Percentiles rank a stretch among this genome's conserved stretches.
These are phyloP conservation scores for Phortica variegata DNA, from an alignment of 1,140 invertebrate species.

Conservation along the genomic window DNA sequence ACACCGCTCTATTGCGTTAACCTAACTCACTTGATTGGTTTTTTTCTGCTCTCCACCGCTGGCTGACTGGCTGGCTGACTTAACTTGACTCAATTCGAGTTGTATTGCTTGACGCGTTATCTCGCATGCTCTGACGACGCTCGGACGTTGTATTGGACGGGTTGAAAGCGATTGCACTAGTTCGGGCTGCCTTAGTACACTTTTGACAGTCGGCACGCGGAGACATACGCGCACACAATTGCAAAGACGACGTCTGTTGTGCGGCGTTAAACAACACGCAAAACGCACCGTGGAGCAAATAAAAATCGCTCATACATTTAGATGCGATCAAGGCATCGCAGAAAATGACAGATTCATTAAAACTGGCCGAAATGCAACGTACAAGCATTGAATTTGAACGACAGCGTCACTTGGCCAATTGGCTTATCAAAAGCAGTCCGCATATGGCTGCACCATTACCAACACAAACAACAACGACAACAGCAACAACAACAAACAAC, in stretches of 20 bases:
- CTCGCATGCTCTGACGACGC: too few species aligned
- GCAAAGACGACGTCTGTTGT: too few species aligned
- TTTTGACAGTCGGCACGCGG: conserved; percentile 39
- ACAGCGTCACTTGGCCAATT: conserved; percentile 56
- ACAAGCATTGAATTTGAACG: conserved; percentile 55
- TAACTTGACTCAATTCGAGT: too few species aligned
- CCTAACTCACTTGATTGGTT: too few species aligned
- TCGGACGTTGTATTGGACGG: too few species aligned
- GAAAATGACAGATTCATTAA: conserved; percentile 46
- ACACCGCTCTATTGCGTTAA: too few species aligned
- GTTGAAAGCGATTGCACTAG: too few species aligned
- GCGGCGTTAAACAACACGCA: too few species aligned
- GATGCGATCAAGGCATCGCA: conserved; percentile 10
- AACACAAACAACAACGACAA: conserved; percentile 23
- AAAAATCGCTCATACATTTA: conserved; percentile 9
- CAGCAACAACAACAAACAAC: conserved; percentile 16
- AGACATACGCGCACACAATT: conserved; percentile 27
- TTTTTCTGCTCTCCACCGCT: too few species aligned
- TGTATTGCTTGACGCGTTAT: too few species aligned
- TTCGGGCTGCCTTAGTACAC: conserved; percentile 35
- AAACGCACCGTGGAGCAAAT: neutral
- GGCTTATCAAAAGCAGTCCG: conserved; percentile 53
- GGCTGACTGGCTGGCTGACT: too few species aligned
- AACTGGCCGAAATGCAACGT: conserved; percentile 52
- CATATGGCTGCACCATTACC: conserved; percentile 50